Base-by-base conservation (phyloP, 2,888 invertebrate species). In the Sesia bembeciformis region DNA sequence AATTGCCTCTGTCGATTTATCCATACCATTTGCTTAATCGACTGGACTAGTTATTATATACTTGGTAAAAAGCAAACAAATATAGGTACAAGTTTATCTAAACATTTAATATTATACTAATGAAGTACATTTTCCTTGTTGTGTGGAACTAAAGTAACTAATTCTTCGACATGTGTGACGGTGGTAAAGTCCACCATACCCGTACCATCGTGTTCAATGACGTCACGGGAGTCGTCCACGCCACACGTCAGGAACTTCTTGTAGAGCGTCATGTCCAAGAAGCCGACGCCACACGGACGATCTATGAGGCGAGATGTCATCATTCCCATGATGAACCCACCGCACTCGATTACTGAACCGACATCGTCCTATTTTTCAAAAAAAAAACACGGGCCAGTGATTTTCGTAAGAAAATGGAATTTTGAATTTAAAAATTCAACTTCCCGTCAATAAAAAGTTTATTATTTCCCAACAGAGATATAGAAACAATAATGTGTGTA, bases 281-380 rank as follows among this genome's bases (percentile, higher is more conserved):
- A 87, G 3, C 87, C 87, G 0, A 81, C 70, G 4, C 87, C 85
- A 59, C 87, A 86, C 0, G 87, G 86, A 3, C 87, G 76, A 60
- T 88, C 86, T 40, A 86, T 72, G 39, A 86, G 62, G 2, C 78
- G 77, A 4, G 85, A 83, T 3, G 72, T 73, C 87, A 86, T 86
- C 64, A 88, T 78, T 23, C 84, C 87, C 40, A 74, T 68, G 3
- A 68, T 70, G 55, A 69, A 80, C 3, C 87, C 86, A 8, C 73
- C 71, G 59, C 87, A 88, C 3, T 79, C 74, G 3, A 88, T 60
- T 0, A 79, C 63, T 2, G 81, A 69, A 4, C 87, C 87, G n/a
- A 84, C 40, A 58, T 88, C 87, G 55, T 87, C 87, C 87, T 88
- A 38, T 42, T 42, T 6, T n/a, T n/a, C n/a, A 42, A 42, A 7